Percentiles rank a stretch among this genome's conserved stretches.
Conservation (phyloP, 2,113 vertebrate genomes). For the Petrocephalus zakoni region DNA sequence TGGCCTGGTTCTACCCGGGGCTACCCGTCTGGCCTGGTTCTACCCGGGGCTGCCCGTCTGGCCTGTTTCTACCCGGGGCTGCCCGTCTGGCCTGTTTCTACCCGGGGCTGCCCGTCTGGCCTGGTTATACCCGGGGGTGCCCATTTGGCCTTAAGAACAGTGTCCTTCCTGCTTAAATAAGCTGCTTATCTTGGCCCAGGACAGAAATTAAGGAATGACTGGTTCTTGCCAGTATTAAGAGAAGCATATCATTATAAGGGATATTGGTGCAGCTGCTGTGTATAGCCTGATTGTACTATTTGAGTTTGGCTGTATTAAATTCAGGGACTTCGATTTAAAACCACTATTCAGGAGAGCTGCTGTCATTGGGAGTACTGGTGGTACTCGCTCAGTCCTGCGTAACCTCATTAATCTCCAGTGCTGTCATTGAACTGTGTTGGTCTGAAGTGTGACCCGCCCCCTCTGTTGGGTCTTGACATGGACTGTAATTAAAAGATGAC, state of each 20-base stretch:
- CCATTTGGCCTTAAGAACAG: background rate
- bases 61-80: background rate
- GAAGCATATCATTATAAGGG: background rate
- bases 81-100: background rate
- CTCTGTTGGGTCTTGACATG: conserved; percentile 1
- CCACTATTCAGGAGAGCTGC: background rate
- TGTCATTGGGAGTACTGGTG: background rate
- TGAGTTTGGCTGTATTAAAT: background rate
- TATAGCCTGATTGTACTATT: background rate
- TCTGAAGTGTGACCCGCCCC: background rate
- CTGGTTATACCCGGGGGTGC: background rate
- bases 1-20: too few relatives aligned
- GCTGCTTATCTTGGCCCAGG: background rate
- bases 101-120: background rate
- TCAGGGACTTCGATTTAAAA: background rate
- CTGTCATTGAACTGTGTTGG: background rate
- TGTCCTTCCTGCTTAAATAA: background rate
- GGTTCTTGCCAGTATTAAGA: background rate
- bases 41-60: too few relatives aligned
- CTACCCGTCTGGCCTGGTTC: too few relatives aligned
- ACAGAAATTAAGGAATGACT: background rate
- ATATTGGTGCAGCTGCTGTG: background rate
- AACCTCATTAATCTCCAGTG: conserved; percentile 8
- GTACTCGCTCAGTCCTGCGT: background rate
- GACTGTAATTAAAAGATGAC: conserved; percentile 19